phyloP scores from a whole-genome alignment of 1,140 invertebrate genomes.

The Anastrepha ludens region DNA sequence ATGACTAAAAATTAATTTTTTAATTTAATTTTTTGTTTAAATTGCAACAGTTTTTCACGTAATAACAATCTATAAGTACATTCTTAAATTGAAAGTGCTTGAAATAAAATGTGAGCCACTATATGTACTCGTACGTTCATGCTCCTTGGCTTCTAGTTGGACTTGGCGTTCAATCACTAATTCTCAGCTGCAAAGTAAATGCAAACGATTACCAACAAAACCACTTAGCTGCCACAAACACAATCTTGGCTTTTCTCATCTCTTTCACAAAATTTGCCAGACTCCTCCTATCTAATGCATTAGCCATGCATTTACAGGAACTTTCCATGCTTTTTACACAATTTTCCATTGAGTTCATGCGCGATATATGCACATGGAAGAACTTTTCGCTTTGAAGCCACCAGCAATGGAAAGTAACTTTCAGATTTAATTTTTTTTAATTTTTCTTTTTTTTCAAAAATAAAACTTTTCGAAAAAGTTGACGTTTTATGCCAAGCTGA shows the following conservation, averaged over 20 bases:
- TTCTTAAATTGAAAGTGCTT: too few relatives aligned
- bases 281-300: neutral
- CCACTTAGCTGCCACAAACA: neutral
- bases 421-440: too few relatives aligned
- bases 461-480: conserved; percentile 35
- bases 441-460: neutral
- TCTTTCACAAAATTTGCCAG: neutral
- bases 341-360: neutral
- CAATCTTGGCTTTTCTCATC: neutral
- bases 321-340: neutral
- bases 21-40: too few relatives aligned
- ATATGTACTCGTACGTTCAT: too few relatives aligned
- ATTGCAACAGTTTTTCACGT: too few relatives aligned
- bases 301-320: neutral
- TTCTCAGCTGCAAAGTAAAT: neutral
- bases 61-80: too few relatives aligned
- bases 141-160: too few relatives aligned
- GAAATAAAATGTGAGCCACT: too few relatives aligned
- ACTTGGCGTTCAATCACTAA: neutral
- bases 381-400: conserved; percentile 42
- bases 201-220: conserved; percentile 1
- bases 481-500: conserved; percentile 43
- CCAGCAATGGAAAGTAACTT: neutral
- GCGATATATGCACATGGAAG: neutral
- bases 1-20: too few relatives aligned